Evolutionary conservation across 1,140 invertebrate species (phyloP).

Genomic region (Magallana gigas): DNA sequence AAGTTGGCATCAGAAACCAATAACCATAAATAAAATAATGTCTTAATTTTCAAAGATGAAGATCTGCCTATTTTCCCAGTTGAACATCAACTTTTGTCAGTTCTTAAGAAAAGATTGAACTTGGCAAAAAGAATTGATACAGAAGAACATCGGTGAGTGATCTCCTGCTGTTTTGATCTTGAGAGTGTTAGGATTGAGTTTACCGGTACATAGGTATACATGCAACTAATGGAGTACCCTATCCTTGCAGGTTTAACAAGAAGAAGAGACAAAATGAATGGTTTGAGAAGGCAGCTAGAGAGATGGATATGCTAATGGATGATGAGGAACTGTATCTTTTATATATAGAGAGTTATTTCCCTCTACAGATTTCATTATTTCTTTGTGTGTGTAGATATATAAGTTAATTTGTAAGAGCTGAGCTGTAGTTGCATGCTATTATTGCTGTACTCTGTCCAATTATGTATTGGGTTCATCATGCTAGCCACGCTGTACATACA

Average conservation of each 20-base stretch:
- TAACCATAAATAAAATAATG: background rate
- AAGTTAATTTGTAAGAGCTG: too few relatives aligned
- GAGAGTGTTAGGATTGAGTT: too few relatives aligned
- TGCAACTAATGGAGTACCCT: too few relatives aligned
- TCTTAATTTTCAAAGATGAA: slow-evolving; percentile 82
- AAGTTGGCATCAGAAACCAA: too few relatives aligned
- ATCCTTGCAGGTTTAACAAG: slow-evolving; percentile 80
- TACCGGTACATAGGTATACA: too few relatives aligned
- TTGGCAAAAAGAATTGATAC: slow-evolving; percentile 89
- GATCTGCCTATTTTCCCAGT: slow-evolving; percentile 92
- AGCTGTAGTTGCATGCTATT: too few relatives aligned
- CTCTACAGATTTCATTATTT: too few relatives aligned
- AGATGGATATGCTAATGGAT: slow-evolving; percentile 93
- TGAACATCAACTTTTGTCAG: slow-evolving; percentile 84
- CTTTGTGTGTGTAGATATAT: background rate
- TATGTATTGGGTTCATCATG: too few relatives aligned
- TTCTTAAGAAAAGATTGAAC: slow-evolving; percentile 86
- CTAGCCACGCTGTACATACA: too few relatives aligned
- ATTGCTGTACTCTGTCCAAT: too few relatives aligned
- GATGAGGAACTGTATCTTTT: slow-evolving; percentile 86
- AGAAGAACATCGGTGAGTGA: slow-evolving; percentile 67
- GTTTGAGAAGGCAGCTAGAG: slow-evolving; percentile 89
- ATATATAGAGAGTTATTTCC: background rate
- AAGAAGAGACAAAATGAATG: slow-evolving; percentile 87
- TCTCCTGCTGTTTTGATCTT: background rate